phyloP scores from a whole-genome alignment of 2,888 invertebrate genomes.

The Silvanus unidentatus region DNA sequence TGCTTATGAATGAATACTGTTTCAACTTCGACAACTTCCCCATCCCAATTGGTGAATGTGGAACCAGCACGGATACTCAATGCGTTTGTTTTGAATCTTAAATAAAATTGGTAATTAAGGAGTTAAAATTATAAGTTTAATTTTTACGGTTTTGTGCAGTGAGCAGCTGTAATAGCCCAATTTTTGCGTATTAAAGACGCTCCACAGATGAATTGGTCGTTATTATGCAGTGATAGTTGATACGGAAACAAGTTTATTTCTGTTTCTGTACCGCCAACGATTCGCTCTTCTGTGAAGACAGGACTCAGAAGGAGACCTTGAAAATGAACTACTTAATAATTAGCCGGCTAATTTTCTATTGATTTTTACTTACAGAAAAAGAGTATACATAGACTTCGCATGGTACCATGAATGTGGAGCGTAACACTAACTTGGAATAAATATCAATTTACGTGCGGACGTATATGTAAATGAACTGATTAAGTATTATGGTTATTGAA shows the following conservation, averaged over 20 bases:
- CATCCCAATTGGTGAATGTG: constrained; percentile 13
- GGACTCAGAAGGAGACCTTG: too few relatives aligned
- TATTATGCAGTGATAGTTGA: constrained; percentile 49
- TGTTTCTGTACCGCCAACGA: constrained; percentile 47
- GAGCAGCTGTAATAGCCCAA: constrained; percentile 50
- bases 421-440: too few relatives aligned
- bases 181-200: constrained; percentile 47
- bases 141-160: constrained; percentile 35
- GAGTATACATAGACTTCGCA: too few relatives aligned
- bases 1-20: constrained; percentile 11
- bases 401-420: too few relatives aligned
- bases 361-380: too few relatives aligned
- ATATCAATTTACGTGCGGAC: too few relatives aligned
- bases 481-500: too few relatives aligned
- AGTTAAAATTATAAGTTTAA: constrained; percentile 8
- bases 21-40: constrained; percentile 11
- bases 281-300: constrained; percentile 10
- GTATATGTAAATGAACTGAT: too few relatives aligned
- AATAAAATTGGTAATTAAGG: neutral
- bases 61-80: constrained; percentile 17
- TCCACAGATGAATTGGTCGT: constrained; percentile 49
- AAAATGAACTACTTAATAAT: too few relatives aligned
- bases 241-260: constrained; percentile 49
- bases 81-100: neutral
- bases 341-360: too few relatives aligned